Conservation (phyloP, 1,140 invertebrate genomes). For the Hyles vespertilio region DNA sequence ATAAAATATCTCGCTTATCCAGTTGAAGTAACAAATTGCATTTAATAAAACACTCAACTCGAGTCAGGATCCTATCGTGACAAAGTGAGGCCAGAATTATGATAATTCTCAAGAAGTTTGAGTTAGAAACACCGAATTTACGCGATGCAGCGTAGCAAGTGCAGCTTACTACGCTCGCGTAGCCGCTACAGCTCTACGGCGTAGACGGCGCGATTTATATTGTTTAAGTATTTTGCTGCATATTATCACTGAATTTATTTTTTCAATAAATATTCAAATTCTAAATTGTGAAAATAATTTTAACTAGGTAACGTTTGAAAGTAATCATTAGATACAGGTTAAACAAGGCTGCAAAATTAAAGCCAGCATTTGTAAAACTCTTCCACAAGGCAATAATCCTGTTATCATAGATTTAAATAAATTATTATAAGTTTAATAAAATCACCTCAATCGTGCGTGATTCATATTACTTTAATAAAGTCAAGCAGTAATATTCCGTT, state of each 20-base stretch:
- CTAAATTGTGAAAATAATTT: too few species aligned
- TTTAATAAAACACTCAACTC: conserved; percentile 21
- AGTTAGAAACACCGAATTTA: conserved; percentile 57
- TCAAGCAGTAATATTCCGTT: too few species aligned
- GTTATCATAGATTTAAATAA: neutral
- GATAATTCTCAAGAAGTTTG: conserved; percentile 62
- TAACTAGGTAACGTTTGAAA: too few species aligned
- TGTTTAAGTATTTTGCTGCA: too few species aligned
- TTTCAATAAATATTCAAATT: too few species aligned
- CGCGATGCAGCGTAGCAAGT: conserved; percentile 41
- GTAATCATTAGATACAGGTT: too few species aligned
- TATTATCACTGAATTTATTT: too few species aligned
- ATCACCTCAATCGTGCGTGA: too few species aligned
- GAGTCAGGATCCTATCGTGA: conserved; percentile 36
- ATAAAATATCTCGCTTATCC: neutral
- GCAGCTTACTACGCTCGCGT: conserved; percentile 21
- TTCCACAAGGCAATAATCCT: neutral
- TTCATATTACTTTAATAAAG: too few species aligned
- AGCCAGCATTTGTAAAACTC: neutral
- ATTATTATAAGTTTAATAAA: too few species aligned
- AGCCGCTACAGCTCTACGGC: conserved; percentile 41
- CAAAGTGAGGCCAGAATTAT: conserved; percentile 62
- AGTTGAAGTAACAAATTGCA: conserved; percentile 19
- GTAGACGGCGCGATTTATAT: conserved; percentile 22
- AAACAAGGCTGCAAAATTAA: neutral